These are phyloP conservation scores for Oreochromis tanganicae DNA, from an alignment of 2,113 vertebrate species.

Conservation along the genomic window DNA sequence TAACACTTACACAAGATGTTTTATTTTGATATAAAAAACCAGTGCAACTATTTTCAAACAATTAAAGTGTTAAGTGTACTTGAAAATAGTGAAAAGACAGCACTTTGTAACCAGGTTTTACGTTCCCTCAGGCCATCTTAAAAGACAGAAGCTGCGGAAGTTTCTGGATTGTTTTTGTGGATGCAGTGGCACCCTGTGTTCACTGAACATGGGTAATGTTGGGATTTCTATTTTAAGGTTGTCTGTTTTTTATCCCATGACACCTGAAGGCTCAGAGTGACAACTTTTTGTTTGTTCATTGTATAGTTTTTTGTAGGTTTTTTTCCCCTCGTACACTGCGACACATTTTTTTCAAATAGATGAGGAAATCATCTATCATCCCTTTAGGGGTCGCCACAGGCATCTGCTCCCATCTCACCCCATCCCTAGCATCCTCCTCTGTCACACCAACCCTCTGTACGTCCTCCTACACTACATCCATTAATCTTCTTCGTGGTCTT, in stretches of 20 bases:
- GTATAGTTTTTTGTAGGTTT: background rate
- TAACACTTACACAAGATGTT: background rate
- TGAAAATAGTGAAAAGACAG: background rate
- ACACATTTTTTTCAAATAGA: background rate
- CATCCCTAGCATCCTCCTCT: background rate
- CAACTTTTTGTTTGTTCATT: background rate
- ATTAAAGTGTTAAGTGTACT: background rate
- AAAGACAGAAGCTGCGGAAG: background rate
- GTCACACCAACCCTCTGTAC: background rate
- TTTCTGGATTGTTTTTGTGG: background rate
- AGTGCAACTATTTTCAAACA: background rate
- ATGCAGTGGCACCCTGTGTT: background rate
- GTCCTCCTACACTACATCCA: background rate
- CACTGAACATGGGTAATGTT: background rate
- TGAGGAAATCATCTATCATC: background rate
- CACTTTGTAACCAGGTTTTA: background rate
- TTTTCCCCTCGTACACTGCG: background rate
- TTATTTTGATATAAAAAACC: background rate
- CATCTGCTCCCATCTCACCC: background rate
- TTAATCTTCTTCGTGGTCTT: background rate
- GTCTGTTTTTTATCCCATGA: background rate
- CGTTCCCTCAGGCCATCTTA: background rate
- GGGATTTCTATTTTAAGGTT: background rate
- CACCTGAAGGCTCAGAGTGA: background rate
- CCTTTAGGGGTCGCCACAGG: background rate